phyloP scores from a whole-genome alignment of 2,888 invertebrate species.

The Andrena bucephala region DNA sequence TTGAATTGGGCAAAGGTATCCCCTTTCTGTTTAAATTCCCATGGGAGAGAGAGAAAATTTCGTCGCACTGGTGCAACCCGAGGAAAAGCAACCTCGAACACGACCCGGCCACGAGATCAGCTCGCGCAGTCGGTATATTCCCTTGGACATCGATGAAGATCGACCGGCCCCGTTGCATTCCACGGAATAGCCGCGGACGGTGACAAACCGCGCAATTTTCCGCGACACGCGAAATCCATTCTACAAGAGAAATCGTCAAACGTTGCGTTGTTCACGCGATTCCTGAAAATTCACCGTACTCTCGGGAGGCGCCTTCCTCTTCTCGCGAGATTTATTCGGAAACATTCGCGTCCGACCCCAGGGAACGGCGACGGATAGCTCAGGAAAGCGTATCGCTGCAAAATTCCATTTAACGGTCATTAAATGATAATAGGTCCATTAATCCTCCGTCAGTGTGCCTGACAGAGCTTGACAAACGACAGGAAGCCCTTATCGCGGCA shows the following conservation, averaged over 20 bases:
- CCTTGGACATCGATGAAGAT: slow-evolving; percentile 43
- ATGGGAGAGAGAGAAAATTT: not conserved
- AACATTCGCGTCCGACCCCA: not conserved
- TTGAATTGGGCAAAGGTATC: not conserved
- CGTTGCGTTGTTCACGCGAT: slow-evolving; percentile 20
- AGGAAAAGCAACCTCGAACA: too few species aligned
- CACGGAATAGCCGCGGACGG: not conserved
- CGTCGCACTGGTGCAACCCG: too few species aligned
- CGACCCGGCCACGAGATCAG: too few species aligned
- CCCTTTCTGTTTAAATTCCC: not conserved
- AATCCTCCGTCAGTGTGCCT: not conserved
- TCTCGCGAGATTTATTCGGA: slow-evolving; percentile 30
- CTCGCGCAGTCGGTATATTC: not conserved
- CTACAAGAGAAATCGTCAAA: slow-evolving; percentile 12
- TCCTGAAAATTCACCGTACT: slow-evolving; percentile 7
- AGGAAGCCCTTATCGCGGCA: slow-evolving; percentile 14
- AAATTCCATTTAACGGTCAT: not conserved
- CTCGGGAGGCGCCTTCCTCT: not conserved
- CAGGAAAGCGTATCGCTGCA: not conserved
- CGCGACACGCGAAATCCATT: slow-evolving; percentile 50
- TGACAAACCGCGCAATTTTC: slow-evolving; percentile 51
- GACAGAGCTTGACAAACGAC: slow-evolving; percentile 16
- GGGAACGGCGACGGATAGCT: not conserved
- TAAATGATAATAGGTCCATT: not conserved
- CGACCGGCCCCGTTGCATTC: slow-evolving; percentile 3